Evolutionary conservation across 2,797 vertebrate species (phyloP).

Genomic region (Acipenser transmontanus): DNA sequence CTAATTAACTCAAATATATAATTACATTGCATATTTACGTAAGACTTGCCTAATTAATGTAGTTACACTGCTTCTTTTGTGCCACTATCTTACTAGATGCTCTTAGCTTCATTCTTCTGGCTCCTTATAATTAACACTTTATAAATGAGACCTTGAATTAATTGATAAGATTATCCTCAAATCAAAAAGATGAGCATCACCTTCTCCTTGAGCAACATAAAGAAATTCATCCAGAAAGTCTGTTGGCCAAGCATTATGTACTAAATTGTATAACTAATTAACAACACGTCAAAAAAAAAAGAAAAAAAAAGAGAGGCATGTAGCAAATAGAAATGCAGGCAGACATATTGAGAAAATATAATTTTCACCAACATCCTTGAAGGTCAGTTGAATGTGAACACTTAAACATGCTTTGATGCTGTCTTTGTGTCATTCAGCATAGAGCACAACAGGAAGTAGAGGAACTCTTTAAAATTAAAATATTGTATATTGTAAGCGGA

Average conservation of each 20-base stretch:
- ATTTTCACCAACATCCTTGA: too few species aligned
- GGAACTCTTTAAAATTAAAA: too few species aligned
- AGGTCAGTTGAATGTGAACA: too few species aligned
- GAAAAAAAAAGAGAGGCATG: not conserved
- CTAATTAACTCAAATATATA: conserved; percentile 97
- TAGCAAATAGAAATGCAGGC: not conserved
- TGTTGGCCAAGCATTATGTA: not conserved
- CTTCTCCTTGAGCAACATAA: conserved; percentile 23
- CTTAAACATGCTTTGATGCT: too few species aligned
- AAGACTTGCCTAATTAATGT: conserved; percentile 86
- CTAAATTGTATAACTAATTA: not conserved
- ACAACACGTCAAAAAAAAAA: not conserved
- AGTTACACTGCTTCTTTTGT: conserved; percentile 86
- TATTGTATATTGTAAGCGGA: too few species aligned
- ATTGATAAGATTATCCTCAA: conserved; percentile 62
- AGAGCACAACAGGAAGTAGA: too few species aligned
- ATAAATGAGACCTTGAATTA: conserved; percentile 86
- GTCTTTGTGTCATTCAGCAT: too few species aligned
- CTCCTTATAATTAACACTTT: conserved; percentile 94
- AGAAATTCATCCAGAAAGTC: not conserved
- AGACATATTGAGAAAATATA: not conserved
- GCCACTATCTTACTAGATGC: conserved; percentile 87
- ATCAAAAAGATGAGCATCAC: conserved; percentile 39
- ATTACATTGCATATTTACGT: conserved; percentile 96
- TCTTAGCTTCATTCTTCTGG: conserved; percentile 94